A percentile compares a stretch with the other conserved stretches of the same genome.
phyloP scores from a whole-genome alignment of 2,797 vertebrate species.

The Mus spretus region DNA sequence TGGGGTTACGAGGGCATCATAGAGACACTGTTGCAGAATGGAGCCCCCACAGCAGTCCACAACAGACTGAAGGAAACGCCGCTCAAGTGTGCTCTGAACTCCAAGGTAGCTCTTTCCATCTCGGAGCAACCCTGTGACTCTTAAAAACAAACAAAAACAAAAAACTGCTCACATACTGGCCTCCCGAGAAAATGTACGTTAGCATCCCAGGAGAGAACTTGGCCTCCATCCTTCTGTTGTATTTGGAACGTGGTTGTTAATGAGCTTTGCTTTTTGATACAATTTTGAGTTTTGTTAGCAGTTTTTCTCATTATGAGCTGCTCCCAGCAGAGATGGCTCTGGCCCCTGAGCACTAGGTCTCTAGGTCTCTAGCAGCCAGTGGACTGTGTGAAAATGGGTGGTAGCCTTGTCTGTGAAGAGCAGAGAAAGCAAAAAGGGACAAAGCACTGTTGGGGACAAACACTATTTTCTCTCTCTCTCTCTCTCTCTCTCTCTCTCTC shows the following conservation, averaged over 20 bases:
- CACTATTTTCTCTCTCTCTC: not conserved
- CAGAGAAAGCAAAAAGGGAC: rapidly evolving
- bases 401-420: not conserved
- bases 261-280: conserved; percentile 14
- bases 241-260: not conserved
- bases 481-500: not conserved
- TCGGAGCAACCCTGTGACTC: not conserved
- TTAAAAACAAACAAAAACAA: not conserved
- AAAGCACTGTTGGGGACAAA: rapidly evolving
- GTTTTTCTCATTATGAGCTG: not conserved
- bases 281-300: not conserved
- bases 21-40: conserved; percentile 96
- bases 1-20: conserved; percentile 98
- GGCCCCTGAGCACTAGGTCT: not conserved
- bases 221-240: not conserved
- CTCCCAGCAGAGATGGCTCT: not conserved
- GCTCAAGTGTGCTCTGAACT: conserved; percentile 95
- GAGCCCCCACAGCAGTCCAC: conserved; percentile 90
- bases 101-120: conserved; percentile 90
- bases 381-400: rapidly evolving
- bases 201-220: not conserved
- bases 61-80: conserved; percentile 95
- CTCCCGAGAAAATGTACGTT: not conserved
- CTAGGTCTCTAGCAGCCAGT: not conserved
- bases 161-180: not conserved